Evolutionary conservation across 2,113 vertebrate species (phyloP), one percentile per base, ranked within the genome.

Genomic region (Esox niger): DNA sequence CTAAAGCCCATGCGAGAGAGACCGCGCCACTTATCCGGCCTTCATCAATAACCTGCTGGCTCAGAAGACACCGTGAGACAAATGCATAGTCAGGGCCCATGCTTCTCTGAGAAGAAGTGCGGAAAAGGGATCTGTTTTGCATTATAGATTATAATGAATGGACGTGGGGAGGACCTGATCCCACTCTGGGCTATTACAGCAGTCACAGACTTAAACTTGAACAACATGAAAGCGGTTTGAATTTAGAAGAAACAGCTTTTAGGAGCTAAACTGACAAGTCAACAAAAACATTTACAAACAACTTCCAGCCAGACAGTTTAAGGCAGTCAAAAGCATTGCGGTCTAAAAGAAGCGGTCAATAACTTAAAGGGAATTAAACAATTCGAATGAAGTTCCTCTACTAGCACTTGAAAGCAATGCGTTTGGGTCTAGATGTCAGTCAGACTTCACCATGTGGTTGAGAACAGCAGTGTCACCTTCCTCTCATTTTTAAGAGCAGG

Each of bases 41-140:
- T 75, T 56, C 67, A 85, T 89, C 86, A 82, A 87, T 89, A 82
- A 79, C 69, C 62, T 65, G 35, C 11, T 15, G 13, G 15, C 54
- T 70, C 75, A 78, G 72, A 69, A 76, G 74, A 57, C 68, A 84
- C 69, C 60, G 58, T 4, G 61, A 79, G 57, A 86, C 63, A 75
- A 85, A 85, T 83, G 81, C 65, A 64, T 10, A 70, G 73, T 70
- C 68, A 74, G 67, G 68, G 62, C 27, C 62, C 13, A 43, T 43
- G 35, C 35, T 43, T 43, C 35, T 43, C 35, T n/a, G n/a, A 43
- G 35, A 13, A 17, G 35, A 15, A 43, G 35, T 43, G 11, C 35
- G 11, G 35, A 43, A 13, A 10, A 13, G 15, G 35, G 11, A 43
- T 43, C 13, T 3, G 35, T 17, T 17, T 43, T 43, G 35, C 35